Evolutionary conservation across 2,113 vertebrate species (phyloP), one percentile per base, ranked within the genome.

Genomic region (Chascanopsetta lugubris): DNA sequence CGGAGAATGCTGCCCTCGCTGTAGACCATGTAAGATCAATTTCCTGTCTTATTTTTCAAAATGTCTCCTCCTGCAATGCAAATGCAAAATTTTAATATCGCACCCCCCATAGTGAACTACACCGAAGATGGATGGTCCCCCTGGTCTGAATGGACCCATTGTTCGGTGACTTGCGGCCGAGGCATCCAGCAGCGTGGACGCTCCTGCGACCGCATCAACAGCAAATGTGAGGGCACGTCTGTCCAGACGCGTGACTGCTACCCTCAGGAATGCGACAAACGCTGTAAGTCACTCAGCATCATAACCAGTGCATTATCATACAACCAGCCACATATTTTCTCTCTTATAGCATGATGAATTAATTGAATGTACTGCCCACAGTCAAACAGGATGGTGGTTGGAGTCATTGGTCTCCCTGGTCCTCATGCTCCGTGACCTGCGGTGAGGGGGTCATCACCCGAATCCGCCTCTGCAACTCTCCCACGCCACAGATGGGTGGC

Each of bases 381-480:
- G 97, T 99, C 92, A 97, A 95, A 85, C 97, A 99, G 89, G 95
- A 99, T 78, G 97, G 97, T 21, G 94, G 94, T 51, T 99, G 97
- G 97, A 99, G 97, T 89, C 96, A 98, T 77, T 99, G 97, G 97
- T 99, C 97, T 0, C 97, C 97, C 0, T 99, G 97, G 97, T 99
- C 97, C 0, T 98, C 97, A 0, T 99, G 97, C 77, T 98, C 97
- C 6, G 96, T 98, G 70, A 97, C 95, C 7, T 99, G 97, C 38
- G 97, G 97, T 2, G 91, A 86, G 4, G 97, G 97, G 1, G 91
- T 94, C 75, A 95, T 98, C 83, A 99, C 97, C 32, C 95, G 96
- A 73, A 99, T 99, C 82, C 95, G 97, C 56, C 96, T 99, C 60
- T 99, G 97, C 78, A 99, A 99, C 90, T 99, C 97, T 15, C 97